These are phyloP conservation scores for Psix sp. DNA, from an alignment of 1,140 invertebrate species.

Conservation along the genomic window DNA sequence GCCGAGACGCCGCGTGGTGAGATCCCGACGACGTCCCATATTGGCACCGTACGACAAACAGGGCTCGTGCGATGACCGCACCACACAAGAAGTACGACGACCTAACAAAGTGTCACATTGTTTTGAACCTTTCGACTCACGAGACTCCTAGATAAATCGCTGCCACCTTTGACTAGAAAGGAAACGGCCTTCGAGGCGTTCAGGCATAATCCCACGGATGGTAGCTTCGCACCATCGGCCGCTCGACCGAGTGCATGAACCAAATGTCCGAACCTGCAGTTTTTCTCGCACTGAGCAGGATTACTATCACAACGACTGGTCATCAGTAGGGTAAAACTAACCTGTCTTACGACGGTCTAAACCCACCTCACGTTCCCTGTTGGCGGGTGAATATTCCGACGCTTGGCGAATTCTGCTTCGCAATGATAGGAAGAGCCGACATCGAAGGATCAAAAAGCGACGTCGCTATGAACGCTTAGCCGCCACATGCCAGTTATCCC, in stretches of 20 bases:
- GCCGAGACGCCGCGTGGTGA: too few relatives aligned
- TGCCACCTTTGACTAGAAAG: constrained; percentile 79
- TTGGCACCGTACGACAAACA: too few relatives aligned
- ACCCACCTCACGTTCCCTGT: constrained; percentile 81
- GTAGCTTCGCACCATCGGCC: constrained; percentile 84
- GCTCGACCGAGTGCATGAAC: too few relatives aligned
- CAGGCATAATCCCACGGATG: constrained; percentile 88
- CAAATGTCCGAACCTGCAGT: constrained; percentile 84
- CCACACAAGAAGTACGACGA: too few relatives aligned
- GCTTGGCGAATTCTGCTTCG: constrained; percentile 80
- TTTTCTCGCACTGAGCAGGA: constrained; percentile 85
- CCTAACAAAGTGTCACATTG: too few relatives aligned
- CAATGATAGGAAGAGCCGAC: constrained; percentile 87
- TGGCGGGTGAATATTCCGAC: constrained; percentile 69
- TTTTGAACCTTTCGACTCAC: too few relatives aligned
- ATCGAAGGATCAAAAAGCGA: constrained; percentile 87
- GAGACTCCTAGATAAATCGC: too few relatives aligned
- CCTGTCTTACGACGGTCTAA: constrained; percentile 89
- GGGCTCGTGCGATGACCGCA: too few relatives aligned
- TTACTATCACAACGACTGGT: constrained; percentile 80
- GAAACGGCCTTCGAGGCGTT: constrained; percentile 88
- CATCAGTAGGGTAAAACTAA: constrained; percentile 82
- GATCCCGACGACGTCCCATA: too few relatives aligned
- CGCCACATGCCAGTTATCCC: constrained; percentile 85
- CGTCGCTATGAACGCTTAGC: constrained; percentile 87